Evolutionary conservation across 1,140 invertebrate genomes (phyloP).

Genomic region (Tetramorium parvispinum): DNA sequence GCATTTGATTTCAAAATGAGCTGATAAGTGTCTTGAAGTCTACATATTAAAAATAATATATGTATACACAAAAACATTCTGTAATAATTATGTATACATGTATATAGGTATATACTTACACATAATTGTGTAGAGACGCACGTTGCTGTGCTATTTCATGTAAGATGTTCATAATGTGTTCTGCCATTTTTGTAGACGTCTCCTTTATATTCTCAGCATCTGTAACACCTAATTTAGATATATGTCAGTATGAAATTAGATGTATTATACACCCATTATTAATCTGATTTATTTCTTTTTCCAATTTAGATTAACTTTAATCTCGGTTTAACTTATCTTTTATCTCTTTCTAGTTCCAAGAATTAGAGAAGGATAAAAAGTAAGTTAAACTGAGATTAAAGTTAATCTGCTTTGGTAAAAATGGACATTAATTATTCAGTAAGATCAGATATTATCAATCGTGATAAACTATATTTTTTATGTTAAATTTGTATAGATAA

Average conservation of each 20-base stretch:
- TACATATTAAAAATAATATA: neutral
- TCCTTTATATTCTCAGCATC: slow-evolving; percentile 72
- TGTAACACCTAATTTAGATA: slow-evolving; percentile 71
- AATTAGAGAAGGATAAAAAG: too few species aligned
- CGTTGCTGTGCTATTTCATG: slow-evolving; percentile 78
- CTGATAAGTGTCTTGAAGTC: neutral
- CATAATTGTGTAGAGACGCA: slow-evolving; percentile 78
- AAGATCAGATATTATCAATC: neutral
- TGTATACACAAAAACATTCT: neutral
- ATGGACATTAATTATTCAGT: neutral
- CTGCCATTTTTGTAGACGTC: slow-evolving; percentile 74
- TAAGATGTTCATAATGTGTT: slow-evolving; percentile 78
- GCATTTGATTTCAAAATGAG: slow-evolving; percentile 31
- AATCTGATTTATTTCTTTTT: too few species aligned
- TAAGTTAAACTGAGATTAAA: too few species aligned
- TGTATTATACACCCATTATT: neutral
- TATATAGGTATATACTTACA: slow-evolving; percentile 68
- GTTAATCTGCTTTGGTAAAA: too few species aligned
- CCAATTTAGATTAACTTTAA: too few species aligned
- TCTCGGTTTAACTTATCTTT: too few species aligned
- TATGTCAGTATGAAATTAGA: neutral
- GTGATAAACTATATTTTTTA: slow-evolving; percentile 16
- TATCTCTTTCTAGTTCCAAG: too few species aligned
- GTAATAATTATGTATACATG: neutral
- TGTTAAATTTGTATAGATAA: neutral